Evolutionary conservation across 2,797 vertebrate genomes (phyloP).

Genomic region (Cuniculus paca): DNA sequence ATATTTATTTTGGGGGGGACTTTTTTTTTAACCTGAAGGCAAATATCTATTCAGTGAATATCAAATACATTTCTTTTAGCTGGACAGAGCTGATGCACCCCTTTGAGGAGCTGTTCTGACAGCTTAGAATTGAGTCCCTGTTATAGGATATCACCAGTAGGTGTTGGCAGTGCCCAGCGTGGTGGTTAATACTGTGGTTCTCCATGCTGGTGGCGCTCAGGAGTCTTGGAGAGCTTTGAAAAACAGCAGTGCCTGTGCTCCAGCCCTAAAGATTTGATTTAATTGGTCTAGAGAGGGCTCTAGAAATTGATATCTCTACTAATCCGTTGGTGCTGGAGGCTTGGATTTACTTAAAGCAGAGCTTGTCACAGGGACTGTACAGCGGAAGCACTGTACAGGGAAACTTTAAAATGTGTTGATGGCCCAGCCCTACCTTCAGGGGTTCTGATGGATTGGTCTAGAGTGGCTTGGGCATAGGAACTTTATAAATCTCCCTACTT

Average conservation of each 20-base stretch:
- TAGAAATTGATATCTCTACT: background rate
- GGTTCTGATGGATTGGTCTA: background rate
- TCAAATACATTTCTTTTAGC: background rate
- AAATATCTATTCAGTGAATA: background rate
- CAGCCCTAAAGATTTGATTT: background rate
- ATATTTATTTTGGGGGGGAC: background rate
- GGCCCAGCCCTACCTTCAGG: accelerated
- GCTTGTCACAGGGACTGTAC: background rate
- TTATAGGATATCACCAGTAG: background rate
- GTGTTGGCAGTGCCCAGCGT: background rate
- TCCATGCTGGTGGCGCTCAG: background rate
- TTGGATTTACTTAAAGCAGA: background rate
- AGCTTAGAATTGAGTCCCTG: background rate
- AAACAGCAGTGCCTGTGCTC: background rate
- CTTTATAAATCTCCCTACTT: background rate
- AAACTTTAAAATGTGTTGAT: background rate
- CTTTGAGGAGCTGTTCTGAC: background rate
- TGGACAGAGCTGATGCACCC: background rate
- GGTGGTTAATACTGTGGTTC: background rate
- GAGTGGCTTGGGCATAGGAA: background rate
- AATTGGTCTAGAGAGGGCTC: background rate
- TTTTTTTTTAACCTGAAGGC: background rate
- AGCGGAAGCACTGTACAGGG: background rate
- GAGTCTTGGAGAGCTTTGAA: background rate
- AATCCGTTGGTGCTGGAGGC: background rate